These are phyloP conservation scores for Calosoma granatense DNA, from an alignment of 1,140 invertebrate species.

Conservation along the genomic window DNA sequence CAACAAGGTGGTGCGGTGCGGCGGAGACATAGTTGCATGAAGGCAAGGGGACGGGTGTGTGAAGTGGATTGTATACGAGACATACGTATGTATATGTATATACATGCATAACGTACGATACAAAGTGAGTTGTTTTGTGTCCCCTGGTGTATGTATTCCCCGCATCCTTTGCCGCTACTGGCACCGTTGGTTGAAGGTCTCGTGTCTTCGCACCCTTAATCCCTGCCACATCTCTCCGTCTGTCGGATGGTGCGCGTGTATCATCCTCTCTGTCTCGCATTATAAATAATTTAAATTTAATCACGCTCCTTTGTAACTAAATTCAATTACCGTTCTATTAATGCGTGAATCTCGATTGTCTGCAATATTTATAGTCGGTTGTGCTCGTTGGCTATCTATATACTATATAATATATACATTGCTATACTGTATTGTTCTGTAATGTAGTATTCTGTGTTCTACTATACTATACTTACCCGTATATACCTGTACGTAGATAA, in stretches of 20 bases:
- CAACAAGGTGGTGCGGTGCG: no score
- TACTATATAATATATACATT: neutral
- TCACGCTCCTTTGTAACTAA: slow-evolving; percentile 17
- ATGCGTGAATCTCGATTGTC: slow-evolving; percentile 15
- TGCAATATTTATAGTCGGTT: slow-evolving; percentile 14
- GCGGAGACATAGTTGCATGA: neutral
- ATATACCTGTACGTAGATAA: no score
- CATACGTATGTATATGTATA: neutral
- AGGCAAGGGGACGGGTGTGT: no score
- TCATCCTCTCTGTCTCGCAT: slow-evolving; percentile 12
- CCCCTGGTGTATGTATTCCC: neutral
- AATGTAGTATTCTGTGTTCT: no score
- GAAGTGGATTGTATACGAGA: no score
- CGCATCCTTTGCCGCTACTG: neutral
- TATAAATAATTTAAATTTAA: slow-evolving; percentile 19
- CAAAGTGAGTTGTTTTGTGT: neutral
- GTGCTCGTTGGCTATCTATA: neutral
- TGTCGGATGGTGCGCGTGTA: neutral
- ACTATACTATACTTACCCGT: no score
- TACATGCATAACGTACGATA: neutral
- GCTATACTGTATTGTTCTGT: neutral
- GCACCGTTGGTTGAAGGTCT: neutral
- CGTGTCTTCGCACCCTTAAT: slow-evolving; percentile 15
- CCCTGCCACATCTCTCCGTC: slow-evolving; percentile 11
- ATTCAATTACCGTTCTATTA: slow-evolving; percentile 17